Evolutionary conservation across 2,888 invertebrate species (phyloP).

Genomic region (Drosophila algonquin): DNA sequence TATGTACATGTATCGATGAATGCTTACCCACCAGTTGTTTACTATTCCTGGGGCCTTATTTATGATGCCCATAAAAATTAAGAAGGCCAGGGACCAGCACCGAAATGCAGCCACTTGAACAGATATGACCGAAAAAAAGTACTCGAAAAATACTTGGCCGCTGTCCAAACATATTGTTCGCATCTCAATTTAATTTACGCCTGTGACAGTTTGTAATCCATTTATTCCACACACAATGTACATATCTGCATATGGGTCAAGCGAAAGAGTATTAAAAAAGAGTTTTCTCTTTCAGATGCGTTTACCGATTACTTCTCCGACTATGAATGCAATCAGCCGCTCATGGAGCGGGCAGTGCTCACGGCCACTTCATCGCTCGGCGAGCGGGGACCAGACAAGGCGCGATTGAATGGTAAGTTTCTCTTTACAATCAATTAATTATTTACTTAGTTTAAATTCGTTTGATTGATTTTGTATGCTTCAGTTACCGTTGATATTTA

Average conservation of each 20-base stretch:
- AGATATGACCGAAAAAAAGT: conserved; percentile 21
- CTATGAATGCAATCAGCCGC: conserved; percentile 92
- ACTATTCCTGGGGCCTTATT: conserved; percentile 37
- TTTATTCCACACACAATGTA: conserved; percentile 21
- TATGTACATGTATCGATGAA: not conserved
- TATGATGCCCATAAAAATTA: conserved; percentile 42
- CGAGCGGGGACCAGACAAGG: conserved; percentile 94
- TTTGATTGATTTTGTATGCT: conserved; percentile 10
- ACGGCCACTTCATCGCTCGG: conserved; percentile 92
- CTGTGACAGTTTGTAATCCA: conserved; percentile 51
- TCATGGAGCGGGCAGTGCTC: conserved; percentile 89
- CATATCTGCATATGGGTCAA: conserved; percentile 51
- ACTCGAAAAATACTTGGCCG: conserved; percentile 54
- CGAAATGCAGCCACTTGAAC: conserved; percentile 39
- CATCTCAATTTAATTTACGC: conserved; percentile 57
- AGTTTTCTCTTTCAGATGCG: conserved; percentile 73
- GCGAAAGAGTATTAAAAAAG: conserved; percentile 22
- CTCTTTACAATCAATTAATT: not conserved
- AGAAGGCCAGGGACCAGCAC: conserved; percentile 6
- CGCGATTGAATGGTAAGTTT: conserved; percentile 91
- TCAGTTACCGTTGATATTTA: not conserved
- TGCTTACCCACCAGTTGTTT: conserved; percentile 39
- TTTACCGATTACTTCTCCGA: conserved; percentile 84
- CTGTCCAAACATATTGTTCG: conserved; percentile 56
- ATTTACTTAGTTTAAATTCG: conserved; percentile 11